Evolutionary conservation across 2,113 vertebrate genomes (phyloP), one percentile per base, ranked within the genome.

Genomic region (Takifugu flavidus): DNA sequence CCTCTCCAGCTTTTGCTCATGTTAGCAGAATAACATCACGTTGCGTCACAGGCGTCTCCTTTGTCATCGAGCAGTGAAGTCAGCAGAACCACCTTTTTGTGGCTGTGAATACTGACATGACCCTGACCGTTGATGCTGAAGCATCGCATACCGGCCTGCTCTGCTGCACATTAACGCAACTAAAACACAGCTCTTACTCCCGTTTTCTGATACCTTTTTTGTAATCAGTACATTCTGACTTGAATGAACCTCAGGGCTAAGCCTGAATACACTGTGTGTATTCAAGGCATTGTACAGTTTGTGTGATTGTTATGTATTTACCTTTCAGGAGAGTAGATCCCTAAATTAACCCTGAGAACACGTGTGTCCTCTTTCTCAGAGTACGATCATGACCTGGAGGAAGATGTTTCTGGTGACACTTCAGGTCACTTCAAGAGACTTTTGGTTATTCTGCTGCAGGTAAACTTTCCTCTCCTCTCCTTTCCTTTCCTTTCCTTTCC

Each of bases 381-480:
- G 60, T 94, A 95, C 25, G 93, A 91, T 47, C 75, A 89, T 0
- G 83, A 80, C 67, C 86, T 99, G 89, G 96, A 98, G 82, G 90
- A 98, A 45, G 92, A 93, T 13, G 68, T 99, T 45, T 89, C 78
- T 27, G 93, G 93, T 11, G 97, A 99, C 50, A 96, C 95, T 1
- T 91, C 91, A 12, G 97, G 97, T 13, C 87, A 89, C 80, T 99
- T 96, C 82, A 87, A 94, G 87, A 93, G 95, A 60, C 88, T 98
- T 90, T 67, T 98, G 86, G 94, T 98, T 60, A 92, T 98, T 73
- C 90, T 99, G 56, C 89, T 98, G 47, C 96, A 98, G 94, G 97
- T 98, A 82, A 28, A 5, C 3, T 29, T 27, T 46, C 15, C 27
- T 53, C 20, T 51, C 10, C 29, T 31, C 42, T 29, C 13, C 10